Percentiles rank a stretch among this genome's conserved stretches.
phyloP scores from a whole-genome alignment of 2,113 vertebrate genomes.

The Astur gentilis region DNA sequence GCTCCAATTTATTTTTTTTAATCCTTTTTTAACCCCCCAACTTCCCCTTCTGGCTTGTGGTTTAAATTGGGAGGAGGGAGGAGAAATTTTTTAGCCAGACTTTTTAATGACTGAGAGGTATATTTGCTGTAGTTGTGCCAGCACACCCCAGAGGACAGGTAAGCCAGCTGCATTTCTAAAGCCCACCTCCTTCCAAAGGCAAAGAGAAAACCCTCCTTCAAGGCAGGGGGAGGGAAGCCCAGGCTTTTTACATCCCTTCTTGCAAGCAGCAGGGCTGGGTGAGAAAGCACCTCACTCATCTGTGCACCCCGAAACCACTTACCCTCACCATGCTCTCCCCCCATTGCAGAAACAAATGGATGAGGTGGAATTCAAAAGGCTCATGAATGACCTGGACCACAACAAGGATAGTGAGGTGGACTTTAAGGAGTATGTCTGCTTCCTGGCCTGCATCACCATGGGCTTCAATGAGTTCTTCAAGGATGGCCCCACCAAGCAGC shows the following conservation, averaged over 20 bases:
- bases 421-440: slow-evolving; percentile 73
- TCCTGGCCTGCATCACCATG: slow-evolving; percentile 73
- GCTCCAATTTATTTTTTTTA: background rate
- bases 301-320: fast-evolving
- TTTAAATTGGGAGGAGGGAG: background rate
- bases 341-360: slow-evolving; percentile 57
- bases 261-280: background rate
- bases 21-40: background rate
- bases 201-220: background rate
- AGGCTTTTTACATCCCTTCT: background rate
- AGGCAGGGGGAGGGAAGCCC: background rate
- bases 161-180: background rate
- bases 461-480: slow-evolving; percentile 73
- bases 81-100: background rate
- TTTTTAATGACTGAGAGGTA: fast-evolving
- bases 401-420: slow-evolving; percentile 70
- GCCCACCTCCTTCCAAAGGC: background rate
- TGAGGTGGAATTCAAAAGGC: slow-evolving; percentile 49
- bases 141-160: fast-evolving
- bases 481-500: slow-evolving; percentile 21
- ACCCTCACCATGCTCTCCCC: fast-evolving
- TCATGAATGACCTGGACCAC: slow-evolving; percentile 69
- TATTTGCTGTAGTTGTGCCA: background rate
- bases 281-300: background rate
- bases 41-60: background rate